Evolutionary conservation across 2,113 vertebrate genomes (phyloP), one percentile per base, ranked within the genome.

Genomic region (Cyprinodon brontotheroides): DNA sequence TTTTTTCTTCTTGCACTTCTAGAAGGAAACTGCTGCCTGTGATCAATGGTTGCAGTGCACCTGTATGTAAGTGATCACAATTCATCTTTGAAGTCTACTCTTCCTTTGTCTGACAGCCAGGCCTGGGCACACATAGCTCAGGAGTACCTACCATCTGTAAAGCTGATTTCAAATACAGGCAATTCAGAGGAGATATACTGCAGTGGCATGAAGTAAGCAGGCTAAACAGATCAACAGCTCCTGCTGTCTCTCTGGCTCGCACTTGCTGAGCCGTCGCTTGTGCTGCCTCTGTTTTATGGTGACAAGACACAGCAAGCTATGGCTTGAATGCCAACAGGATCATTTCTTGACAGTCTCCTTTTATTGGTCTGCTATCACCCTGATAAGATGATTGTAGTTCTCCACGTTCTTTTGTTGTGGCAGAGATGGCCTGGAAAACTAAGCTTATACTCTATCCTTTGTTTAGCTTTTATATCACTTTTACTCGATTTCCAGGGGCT

Each of bases 51-150:
- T 85, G 83, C 65, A 79, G 89, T 86, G 81, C 87, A 79, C 75
- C 89, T 85, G 82, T 91, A 89, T 90, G 89, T 75, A 91, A 92
- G 87, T 88, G 91, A 94, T 94, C 87, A 85, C 84, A 91, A 79
- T 77, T 93, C 92, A 87, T 85, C 87, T 37, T 61, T 82, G 78
- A 83, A 85, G 83, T 75, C 86, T 88, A 6, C 73, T 73, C 85
- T 87, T 86, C 71, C 84, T 77, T 71, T 68, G 66, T 79, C 87
- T 86, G 91, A 88, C 92, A 89, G 78, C 87, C 77, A 62, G 74
- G 86, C 83, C 78, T 60, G 68, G 65, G 72, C 80, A 87, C 83
- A 89, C 68, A 37, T 57, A 29, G 65, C 83, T 84, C 73, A 0
- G 78, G 75, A 72, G 76, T 72, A 79, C 81, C 83, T 92, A 75